These are phyloP conservation scores for Drosophila oshimai DNA, from an alignment of 1,140 invertebrate species.

Conservation along the genomic window DNA sequence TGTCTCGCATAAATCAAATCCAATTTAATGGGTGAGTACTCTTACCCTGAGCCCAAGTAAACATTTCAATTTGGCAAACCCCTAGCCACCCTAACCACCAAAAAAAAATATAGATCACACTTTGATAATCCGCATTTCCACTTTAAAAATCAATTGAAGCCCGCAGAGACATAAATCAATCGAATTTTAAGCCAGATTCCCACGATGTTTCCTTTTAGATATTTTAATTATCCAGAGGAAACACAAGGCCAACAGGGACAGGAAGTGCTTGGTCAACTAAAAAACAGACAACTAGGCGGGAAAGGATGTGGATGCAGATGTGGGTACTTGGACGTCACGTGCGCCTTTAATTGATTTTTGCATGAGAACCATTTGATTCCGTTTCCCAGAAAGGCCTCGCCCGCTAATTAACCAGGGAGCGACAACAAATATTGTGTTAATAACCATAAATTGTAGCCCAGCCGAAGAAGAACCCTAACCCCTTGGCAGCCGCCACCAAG, in stretches of 20 bases:
- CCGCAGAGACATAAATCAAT: conserved; percentile 72
- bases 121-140: conserved; percentile 36
- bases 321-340: conserved; percentile 64
- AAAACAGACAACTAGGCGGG: conserved; percentile 21
- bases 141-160: conserved; percentile 67
- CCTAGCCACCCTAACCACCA: conserved; percentile 15
- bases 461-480: conserved; percentile 52
- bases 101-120: conserved; percentile 27
- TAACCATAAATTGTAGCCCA: conserved; percentile 59
- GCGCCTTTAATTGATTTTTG: conserved; percentile 73
- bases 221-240: conserved; percentile 31
- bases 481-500: conserved; percentile 25
- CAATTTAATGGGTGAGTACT: conserved; percentile 41
- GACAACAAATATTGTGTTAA: conserved; percentile 74
- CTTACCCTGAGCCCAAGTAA: conserved; percentile 5
- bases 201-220: conserved; percentile 36
- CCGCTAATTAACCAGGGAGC: conserved; percentile 47
- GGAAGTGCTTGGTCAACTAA: conserved; percentile 55
- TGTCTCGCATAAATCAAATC: conserved; percentile 66
- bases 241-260: conserved; percentile 61
- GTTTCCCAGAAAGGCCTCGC: conserved; percentile 51
- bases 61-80: conserved; percentile 61
- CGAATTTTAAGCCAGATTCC: conserved; percentile 48
- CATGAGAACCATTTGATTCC: conserved; percentile 51
- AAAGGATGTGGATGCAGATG: conserved; percentile 48